Percentiles rank a stretch among this genome's conserved stretches.
Evolutionary conservation across 2,888 invertebrate genomes (phyloP).

Genomic region (Caenorhabditis japonica): DNA sequence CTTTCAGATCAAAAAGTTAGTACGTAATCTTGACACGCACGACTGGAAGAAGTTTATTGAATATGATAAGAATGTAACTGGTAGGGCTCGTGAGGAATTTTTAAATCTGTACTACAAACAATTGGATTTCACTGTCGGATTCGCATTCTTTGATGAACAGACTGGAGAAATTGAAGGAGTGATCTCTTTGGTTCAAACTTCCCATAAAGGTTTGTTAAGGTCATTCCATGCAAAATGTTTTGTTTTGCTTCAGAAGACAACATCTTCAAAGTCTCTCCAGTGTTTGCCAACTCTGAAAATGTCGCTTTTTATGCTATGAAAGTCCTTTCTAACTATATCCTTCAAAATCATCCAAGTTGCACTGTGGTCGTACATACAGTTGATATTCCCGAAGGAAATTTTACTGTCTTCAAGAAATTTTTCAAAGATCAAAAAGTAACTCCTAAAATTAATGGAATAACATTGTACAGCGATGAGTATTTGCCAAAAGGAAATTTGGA

Average conservation of each 20-base stretch:
- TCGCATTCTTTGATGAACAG: conserved; percentile 22
- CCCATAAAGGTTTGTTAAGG: conserved; percentile 10
- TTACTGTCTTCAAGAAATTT: conserved; percentile 15
- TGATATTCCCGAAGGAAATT: conserved; percentile 17
- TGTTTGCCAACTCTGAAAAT: conserved; percentile 29
- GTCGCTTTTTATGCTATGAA: conserved; percentile 36
- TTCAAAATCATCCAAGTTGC: conserved; percentile 14
- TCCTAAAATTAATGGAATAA: conserved; percentile 33
- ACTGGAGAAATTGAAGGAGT: conserved; percentile 27
- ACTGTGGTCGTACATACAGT: conserved; percentile 19
- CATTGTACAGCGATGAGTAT: conserved; percentile 18
- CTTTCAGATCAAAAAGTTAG: conserved; percentile 13
- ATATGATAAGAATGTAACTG: conserved; percentile 39
- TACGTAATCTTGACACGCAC: conserved; percentile 21
- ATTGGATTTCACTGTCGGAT: conserved; percentile 45
- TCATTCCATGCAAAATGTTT: too few species aligned
- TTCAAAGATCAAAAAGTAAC: conserved; percentile 7
- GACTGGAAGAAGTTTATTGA: conserved; percentile 22
- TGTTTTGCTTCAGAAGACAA: conserved; percentile 16
- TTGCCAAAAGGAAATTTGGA: conserved; percentile 16
- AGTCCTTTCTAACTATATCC: conserved; percentile 6
- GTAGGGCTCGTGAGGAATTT: conserved; percentile 49
- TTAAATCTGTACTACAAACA: conserved; percentile 39
- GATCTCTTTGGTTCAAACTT: conserved; percentile 34
- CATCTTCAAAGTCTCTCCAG: conserved; percentile 18